A percentile compares a stretch with the other conserved stretches of the same genome.
These are phyloP conservation scores for Morpho helenor DNA, from an alignment of 2,888 invertebrate genomes.

Conservation along the genomic window DNA sequence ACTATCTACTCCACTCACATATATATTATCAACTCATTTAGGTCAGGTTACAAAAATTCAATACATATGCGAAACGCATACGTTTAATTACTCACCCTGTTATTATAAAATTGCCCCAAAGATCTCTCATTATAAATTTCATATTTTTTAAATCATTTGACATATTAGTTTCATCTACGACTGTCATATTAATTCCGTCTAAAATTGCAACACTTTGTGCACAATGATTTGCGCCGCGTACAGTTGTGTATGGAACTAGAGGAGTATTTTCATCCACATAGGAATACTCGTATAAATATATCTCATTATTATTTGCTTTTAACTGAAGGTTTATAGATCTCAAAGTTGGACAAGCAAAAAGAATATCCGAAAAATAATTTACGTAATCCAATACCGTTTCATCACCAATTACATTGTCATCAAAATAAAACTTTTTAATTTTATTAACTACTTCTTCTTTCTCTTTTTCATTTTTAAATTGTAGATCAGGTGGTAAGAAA, in stretches of 20 bases:
- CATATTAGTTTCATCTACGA: conserved; percentile 3
- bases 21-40: too few relatives aligned
- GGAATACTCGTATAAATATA: conserved; percentile 45
- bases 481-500: conserved; percentile 46
- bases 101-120: conserved; percentile 26
- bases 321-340: conserved; percentile 34
- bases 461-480: conserved; percentile 37
- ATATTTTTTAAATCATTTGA: conserved; percentile 33
- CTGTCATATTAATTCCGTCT: conserved; percentile 31
- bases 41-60: too few relatives aligned
- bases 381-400: conserved; percentile 30
- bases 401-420: conserved; percentile 30
- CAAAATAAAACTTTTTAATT: conserved; percentile 45
- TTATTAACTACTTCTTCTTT: conserved; percentile 36
- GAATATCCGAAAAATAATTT: conserved; percentile 46
- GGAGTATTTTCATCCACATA: conserved; percentile 37
- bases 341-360: conserved; percentile 36
- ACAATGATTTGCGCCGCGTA: conserved; percentile 42
- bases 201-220: conserved; percentile 35
- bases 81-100: conserved; percentile 20
- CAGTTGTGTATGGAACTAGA: conserved; percentile 33
- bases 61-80: too few relatives aligned
- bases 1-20: too few relatives aligned
- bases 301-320: conserved; percentile 30
- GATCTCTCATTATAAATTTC: conserved; percentile 33